These are phyloP conservation scores for Trichopoda pennipes DNA, from an alignment of 2,888 invertebrate species.

Conservation along the genomic window DNA sequence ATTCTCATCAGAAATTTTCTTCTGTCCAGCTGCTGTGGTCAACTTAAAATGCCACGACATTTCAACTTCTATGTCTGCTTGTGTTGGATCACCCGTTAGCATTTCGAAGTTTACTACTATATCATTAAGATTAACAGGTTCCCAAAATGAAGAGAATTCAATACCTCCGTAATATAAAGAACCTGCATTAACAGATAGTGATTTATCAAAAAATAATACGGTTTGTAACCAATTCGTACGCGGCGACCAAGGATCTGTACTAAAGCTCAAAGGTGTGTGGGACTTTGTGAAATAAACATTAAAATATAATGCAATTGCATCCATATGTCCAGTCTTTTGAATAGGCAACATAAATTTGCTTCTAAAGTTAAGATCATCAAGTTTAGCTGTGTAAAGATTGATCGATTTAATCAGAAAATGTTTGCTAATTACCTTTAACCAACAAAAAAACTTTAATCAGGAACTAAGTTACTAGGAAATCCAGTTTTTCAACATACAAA, in stretches of 20 bases:
- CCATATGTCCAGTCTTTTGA: conserved; percentile 93
- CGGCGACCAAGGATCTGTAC: conserved; percentile 96
- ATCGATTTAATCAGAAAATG: conserved; percentile 95
- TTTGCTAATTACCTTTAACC: conserved; percentile 77
- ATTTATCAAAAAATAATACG: conserved; percentile 97
- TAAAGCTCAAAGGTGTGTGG: conserved; percentile 97
- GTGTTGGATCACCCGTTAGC: conserved; percentile 67
- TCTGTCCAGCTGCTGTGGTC: conserved; percentile 3
- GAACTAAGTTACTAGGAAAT: neutral
- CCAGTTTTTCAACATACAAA: too few species aligned
- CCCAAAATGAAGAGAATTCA: conserved; percentile 61
- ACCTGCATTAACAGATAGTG: conserved; percentile 92
- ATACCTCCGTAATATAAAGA: conserved; percentile 82
- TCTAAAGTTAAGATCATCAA: conserved; percentile 93
- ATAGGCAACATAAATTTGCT: conserved; percentile 90
- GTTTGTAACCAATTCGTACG: conserved; percentile 98
- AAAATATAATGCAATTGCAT: conserved; percentile 98
- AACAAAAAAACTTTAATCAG: neutral
- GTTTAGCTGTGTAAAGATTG: conserved; percentile 95
- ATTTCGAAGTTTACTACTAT: conserved; percentile 69
- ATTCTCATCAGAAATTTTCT: neutral
- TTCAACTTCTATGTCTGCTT: conserved; percentile 65
- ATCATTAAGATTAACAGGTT: conserved; percentile 53
- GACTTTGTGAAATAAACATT: conserved; percentile 99
- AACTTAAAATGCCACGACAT: conserved; percentile 70